Conservation (phyloP, 2,797 vertebrate species). For the Apodemus agrarius region DNA sequence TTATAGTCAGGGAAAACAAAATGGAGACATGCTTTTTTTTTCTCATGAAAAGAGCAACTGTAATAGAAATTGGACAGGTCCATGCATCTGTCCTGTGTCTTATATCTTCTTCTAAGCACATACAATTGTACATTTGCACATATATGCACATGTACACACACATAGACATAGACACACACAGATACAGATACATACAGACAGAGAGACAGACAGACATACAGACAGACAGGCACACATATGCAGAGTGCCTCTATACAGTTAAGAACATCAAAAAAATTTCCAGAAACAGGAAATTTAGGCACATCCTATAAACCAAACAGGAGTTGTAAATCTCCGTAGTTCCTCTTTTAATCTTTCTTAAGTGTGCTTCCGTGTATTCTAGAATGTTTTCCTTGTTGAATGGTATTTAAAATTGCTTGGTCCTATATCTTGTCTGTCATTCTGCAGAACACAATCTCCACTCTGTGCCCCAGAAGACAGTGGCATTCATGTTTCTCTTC, state of each 20-base stretch:
- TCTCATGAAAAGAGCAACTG: not conserved
- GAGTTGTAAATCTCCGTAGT: not conserved
- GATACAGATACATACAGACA: not conserved
- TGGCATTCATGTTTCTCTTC: not conserved
- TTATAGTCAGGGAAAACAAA: not conserved
- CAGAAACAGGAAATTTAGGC: not conserved
- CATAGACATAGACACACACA: not conserved
- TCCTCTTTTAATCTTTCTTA: not conserved
- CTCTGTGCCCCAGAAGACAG: constrained; percentile 29
- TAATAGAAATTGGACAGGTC: not conserved
- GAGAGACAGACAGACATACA: too few species aligned
- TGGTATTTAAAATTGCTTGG: not conserved
- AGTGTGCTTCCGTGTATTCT: not conserved
- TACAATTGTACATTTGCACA: not conserved
- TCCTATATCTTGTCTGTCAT: not conserved
- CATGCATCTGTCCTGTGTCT: not conserved
- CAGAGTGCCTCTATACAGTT: too few species aligned
- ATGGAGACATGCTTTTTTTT: not conserved
- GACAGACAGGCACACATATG: too few species aligned
- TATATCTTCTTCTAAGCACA: not conserved
- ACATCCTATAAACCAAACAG: not conserved
- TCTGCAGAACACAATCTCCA: not conserved
- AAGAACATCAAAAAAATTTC: not conserved
- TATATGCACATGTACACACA: not conserved
- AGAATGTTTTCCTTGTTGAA: constrained; percentile 1